Percentiles rank a stretch among this genome's conserved stretches.
These are phyloP conservation scores for Lophura nycthemera DNA, from an alignment of 2,113 vertebrate genomes.

Conservation along the genomic window DNA sequence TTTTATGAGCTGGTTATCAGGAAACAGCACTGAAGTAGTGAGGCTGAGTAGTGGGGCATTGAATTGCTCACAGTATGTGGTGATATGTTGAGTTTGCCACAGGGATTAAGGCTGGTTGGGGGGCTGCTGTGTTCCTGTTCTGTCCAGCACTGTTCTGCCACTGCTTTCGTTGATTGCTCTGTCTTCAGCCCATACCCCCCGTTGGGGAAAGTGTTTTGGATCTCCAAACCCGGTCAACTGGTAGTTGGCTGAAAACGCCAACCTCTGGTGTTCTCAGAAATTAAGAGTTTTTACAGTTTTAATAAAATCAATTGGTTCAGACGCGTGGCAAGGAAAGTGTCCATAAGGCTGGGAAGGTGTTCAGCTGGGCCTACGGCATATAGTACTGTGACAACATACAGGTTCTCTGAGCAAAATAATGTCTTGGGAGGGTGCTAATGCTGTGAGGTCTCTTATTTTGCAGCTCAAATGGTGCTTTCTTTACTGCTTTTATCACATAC, in stretches of 20 bases:
- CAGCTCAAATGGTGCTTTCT: neutral
- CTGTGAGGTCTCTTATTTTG: neutral
- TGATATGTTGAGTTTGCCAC: too few relatives aligned
- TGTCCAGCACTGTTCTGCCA: too few relatives aligned
- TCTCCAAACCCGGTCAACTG: neutral
- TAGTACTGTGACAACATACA: neutral
- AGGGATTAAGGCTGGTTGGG: too few relatives aligned
- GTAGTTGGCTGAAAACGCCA: neutral
- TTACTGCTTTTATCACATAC: neutral
- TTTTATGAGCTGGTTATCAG: neutral
- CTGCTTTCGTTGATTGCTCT: neutral
- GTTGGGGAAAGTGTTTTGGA: too few relatives aligned
- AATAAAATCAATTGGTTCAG: neutral
- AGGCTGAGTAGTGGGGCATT: neutral
- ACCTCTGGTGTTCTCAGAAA: neutral
- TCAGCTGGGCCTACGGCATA: neutral
- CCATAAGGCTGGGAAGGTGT: neutral
- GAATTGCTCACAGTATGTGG: neutral
- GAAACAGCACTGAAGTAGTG: neutral
- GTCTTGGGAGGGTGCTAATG: neutral
- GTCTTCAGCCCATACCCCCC: neutral
- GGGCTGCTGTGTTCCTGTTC: neutral
- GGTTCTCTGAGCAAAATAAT: neutral
- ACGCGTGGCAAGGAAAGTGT: too few relatives aligned
- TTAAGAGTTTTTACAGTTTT: neutral